Evolutionary conservation across 23 tunicate species (phyloP), one percentile per base, ranked within the genome.

Genomic region (Pegea sp.): DNA sequence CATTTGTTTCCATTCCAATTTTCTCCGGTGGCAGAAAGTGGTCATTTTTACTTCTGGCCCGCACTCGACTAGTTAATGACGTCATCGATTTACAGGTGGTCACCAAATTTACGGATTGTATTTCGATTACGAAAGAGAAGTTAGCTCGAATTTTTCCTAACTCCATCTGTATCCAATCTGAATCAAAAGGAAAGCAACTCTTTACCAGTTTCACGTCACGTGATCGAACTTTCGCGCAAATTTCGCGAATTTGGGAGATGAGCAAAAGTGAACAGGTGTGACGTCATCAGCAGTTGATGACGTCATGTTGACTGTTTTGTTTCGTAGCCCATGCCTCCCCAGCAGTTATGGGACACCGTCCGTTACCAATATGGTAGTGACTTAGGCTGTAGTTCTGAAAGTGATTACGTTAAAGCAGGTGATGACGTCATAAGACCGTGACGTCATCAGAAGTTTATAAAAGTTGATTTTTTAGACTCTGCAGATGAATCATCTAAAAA

Each of bases 151-250:
- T 91, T 23, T 66, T 91, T 21, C 99, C 99, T 19, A 91, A 91
- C 65, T 93, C 99, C 6, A 91, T 91, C 20, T 77, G 69, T 27
- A 49, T 84, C 30, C 75, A 67, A 59, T 21, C 60, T 6, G 58
- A 52, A 57, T 63, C 49, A n/a, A 50, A 64, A 23, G 63, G 44
- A 11, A 74, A 84, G 32, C 11, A 61, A n/a, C 48, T 49, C 25
- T 91, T 91, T 38, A 79, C 99, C 29, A 72, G 86, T 48, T 91
- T 91, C 54, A 91, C 99, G 3, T 69, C 91, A 52, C 53, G 99
- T 8, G 99, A 91, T 67, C 67, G 93, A 44, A 69, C 84, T 24
- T 68, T 42, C 33, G 58, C 64, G 19, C 66, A 51, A 31, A 58
- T 68, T 29, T 34, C 38, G 30, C 58, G 61, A 58, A 48, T 84